Evolutionary conservation across 2,888 invertebrate species (phyloP).

Genomic region (Pyrochroa serraticornis): DNA sequence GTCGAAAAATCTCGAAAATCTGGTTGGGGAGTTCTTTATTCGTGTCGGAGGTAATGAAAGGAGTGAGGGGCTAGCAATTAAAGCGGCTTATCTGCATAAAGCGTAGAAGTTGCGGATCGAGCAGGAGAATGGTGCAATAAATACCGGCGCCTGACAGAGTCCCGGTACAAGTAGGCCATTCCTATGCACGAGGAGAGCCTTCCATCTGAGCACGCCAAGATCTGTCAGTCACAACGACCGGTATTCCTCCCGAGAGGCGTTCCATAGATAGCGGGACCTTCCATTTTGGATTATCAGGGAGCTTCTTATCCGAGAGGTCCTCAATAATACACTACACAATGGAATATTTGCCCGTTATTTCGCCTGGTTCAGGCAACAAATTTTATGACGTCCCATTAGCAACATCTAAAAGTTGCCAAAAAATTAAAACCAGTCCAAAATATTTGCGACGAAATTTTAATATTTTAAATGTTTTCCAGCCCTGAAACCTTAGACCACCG

Average conservation of each 20-base stretch:
- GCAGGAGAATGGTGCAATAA: slow-evolving; percentile 50
- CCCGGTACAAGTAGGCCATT: slow-evolving; percentile 57
- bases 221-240: slow-evolving; percentile 59
- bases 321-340: slow-evolving; percentile 19
- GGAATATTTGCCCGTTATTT: no score
- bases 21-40: slow-evolving; percentile 14
- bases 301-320: slow-evolving; percentile 23
- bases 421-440: no score
- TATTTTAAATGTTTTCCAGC: no score
- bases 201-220: slow-evolving; percentile 59
- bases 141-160: slow-evolving; percentile 52
- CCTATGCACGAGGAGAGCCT: slow-evolving; percentile 57
- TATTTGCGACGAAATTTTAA: no score
- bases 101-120: slow-evolving; percentile 51
- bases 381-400: no score
- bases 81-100: slow-evolving; percentile 58
- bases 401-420: no score
- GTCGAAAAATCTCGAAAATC: slow-evolving; percentile 1
- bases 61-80: slow-evolving; percentile 47
- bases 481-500: no score
- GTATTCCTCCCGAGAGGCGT: slow-evolving; percentile 51
- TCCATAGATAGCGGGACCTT: slow-evolving; percentile 25
- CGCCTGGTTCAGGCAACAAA: no score
- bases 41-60: slow-evolving; percentile 25
- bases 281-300: slow-evolving; percentile 24